A percentile compares a stretch with the other conserved stretches of the same genome.
Evolutionary conservation across 2,113 vertebrate genomes (phyloP).

Genomic region (Cyprinus carpio): DNA sequence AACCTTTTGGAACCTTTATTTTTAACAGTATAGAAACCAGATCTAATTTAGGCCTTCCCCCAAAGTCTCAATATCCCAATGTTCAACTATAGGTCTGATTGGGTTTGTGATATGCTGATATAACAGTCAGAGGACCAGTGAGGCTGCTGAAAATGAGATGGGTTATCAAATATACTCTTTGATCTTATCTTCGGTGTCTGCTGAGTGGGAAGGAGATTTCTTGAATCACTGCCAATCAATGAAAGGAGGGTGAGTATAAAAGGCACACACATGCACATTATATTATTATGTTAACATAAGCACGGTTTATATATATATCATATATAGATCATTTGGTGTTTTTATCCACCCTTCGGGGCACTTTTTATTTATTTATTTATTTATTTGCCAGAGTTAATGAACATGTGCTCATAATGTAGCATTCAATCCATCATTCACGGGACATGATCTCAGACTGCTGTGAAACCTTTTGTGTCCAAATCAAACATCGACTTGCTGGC

Average conservation of each 20-base stretch:
- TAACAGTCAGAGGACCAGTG: background rate
- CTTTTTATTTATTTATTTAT: background rate
- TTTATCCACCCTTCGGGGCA: background rate
- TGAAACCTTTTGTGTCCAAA: slow-evolving; percentile 15
- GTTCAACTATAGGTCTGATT: background rate
- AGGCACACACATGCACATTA: slow-evolving; percentile 31
- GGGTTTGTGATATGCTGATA: background rate
- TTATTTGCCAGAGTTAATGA: background rate
- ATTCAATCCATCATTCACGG: background rate
- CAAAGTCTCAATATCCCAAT: background rate
- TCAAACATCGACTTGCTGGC: background rate
- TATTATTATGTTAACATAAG: background rate
- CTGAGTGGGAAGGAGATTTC: background rate
- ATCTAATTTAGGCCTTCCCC: background rate
- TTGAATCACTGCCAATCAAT: background rate
- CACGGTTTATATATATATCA: background rate
- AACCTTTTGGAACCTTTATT: too few relatives aligned
- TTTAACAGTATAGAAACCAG: background rate
- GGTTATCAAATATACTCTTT: slow-evolving; percentile 31
- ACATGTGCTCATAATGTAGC: background rate
- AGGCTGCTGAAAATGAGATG: slow-evolving; percentile 4
- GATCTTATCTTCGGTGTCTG: slow-evolving; percentile 30
- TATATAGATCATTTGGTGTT: background rate
- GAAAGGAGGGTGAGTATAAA: background rate
- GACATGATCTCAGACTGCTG: background rate